Evolutionary conservation across 2,797 vertebrate genomes (phyloP).

Genomic region (Vultur gryphus): DNA sequence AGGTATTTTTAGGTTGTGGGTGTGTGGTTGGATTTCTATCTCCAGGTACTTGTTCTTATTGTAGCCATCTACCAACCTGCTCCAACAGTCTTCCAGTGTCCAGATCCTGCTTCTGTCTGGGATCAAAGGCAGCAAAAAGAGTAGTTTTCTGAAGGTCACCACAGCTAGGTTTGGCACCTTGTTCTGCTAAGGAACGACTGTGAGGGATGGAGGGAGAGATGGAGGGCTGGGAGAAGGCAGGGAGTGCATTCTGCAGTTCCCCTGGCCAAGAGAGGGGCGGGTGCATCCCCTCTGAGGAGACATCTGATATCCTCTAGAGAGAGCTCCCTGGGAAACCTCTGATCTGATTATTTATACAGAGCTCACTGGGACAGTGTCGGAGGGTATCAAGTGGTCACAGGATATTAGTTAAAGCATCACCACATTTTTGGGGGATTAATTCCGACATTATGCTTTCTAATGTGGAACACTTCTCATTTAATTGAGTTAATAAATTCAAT

Average conservation of each 20-base stretch:
- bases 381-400: slow-evolving; percentile 15
- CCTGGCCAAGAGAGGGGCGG: rapidly evolving
- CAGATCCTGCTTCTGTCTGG: neutral
- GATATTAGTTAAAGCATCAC: slow-evolving; percentile 61
- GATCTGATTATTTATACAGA: slow-evolving; percentile 35
- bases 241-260: neutral
- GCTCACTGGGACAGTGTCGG: neutral
- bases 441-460: slow-evolving; percentile 42
- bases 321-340: neutral
- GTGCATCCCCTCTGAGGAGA: neutral
- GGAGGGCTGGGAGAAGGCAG: neutral
- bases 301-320: neutral
- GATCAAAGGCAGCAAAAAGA: neutral
- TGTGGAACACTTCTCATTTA: slow-evolving; percentile 28
- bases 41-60: neutral
- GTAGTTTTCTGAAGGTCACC: neutral
- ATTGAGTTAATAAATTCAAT: slow-evolving; percentile 61
- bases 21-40: neutral
- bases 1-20: neutral
- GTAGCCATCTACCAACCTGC: neutral
- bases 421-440: slow-evolving; percentile 27
- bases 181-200: neutral
- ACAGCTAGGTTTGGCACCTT: neutral
- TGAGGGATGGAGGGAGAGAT: neutral
- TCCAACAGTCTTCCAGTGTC: neutral